phyloP scores from a whole-genome alignment of 2,113 vertebrate genomes.

The Egretta garzetta region DNA sequence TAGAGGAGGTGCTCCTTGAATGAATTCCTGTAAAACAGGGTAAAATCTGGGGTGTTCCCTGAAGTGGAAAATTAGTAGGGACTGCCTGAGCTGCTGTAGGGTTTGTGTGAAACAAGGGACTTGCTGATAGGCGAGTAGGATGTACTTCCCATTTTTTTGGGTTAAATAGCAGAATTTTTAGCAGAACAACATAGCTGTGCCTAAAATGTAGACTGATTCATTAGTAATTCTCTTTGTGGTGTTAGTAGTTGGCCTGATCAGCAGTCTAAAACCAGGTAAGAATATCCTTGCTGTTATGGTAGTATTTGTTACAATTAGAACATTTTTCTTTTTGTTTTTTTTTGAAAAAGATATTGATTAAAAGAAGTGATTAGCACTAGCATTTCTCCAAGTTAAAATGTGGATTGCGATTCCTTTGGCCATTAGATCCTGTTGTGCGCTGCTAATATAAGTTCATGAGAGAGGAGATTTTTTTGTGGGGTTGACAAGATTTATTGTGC shows the following conservation, averaged over 20 bases:
- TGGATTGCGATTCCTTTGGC: neutral
- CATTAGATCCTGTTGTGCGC: neutral
- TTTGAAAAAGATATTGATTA: neutral
- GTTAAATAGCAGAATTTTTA: neutral
- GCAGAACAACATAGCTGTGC: neutral
- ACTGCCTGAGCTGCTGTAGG: neutral
- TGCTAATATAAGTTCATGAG: neutral
- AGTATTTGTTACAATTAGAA: neutral
- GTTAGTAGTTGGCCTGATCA: neutral
- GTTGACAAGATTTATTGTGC: neutral
- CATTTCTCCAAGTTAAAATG: neutral
- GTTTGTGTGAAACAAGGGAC: neutral
- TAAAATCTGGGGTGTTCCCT: neutral
- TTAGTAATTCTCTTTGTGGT: neutral
- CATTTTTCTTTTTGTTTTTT: too few species aligned
- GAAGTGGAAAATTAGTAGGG: fast-evolving
- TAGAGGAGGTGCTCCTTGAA: neutral
- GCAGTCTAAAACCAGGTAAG: neutral
- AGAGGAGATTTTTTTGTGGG: neutral
- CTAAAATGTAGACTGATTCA: neutral
- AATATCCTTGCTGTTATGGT: neutral
- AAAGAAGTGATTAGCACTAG: neutral
- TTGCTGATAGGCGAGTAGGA: neutral
- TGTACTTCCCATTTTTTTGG: neutral
- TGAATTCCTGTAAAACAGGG: neutral